phyloP scores from a whole-genome alignment of 1,140 invertebrate genomes.

The Heterodera schachtii region DNA sequence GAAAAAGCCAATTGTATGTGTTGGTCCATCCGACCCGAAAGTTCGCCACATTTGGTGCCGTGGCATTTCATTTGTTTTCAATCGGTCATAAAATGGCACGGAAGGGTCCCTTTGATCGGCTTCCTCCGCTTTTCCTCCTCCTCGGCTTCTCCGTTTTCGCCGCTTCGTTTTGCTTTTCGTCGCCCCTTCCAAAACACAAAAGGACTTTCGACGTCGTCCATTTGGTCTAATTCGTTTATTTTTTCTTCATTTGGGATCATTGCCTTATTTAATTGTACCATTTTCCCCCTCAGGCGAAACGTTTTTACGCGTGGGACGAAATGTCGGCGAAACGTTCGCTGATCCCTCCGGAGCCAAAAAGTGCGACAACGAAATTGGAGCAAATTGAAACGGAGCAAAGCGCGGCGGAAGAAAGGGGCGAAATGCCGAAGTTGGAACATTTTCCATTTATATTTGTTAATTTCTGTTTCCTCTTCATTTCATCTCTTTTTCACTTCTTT shows the following conservation, averaged over 20 bases:
- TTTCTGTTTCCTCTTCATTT: neutral
- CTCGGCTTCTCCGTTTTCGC: neutral
- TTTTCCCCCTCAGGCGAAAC: neutral
- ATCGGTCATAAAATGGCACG: neutral
- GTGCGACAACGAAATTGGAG: neutral
- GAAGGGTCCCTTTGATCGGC: neutral
- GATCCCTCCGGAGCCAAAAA: slow-evolving; percentile 7
- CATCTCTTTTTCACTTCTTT: neutral
- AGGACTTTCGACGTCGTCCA: neutral
- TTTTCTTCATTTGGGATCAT: neutral
- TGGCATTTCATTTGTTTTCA: neutral
- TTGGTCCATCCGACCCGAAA: neutral
- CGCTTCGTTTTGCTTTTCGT: neutral
- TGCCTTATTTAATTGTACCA: neutral
- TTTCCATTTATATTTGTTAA: neutral
- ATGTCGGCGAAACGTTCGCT: slow-evolving; percentile 27
- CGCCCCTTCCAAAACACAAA: neutral
- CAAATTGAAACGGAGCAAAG: neutral
- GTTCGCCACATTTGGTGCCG: neutral
- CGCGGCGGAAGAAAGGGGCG: neutral
- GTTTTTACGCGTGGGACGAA: slow-evolving; percentile 32
- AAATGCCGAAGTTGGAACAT: neutral
- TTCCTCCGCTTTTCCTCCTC: neutral
- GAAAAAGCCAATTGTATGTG: neutral
- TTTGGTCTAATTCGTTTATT: neutral